A percentile compares a stretch with the other conserved stretches of the same genome.
These are phyloP conservation scores for Drosophila infuscata DNA, from an alignment of 2,888 invertebrate genomes.

Conservation along the genomic window DNA sequence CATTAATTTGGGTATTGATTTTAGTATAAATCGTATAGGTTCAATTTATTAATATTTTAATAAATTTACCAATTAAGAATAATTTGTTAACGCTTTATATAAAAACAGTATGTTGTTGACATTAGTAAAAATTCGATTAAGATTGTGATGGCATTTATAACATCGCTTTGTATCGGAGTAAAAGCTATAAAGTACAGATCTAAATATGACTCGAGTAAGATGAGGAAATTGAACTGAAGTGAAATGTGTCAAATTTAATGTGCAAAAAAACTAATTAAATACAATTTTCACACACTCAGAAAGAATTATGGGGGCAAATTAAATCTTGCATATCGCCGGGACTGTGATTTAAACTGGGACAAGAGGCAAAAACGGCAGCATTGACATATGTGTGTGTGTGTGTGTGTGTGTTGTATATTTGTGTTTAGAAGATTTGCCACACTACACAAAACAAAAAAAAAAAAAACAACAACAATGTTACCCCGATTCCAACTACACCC, in stretches of 20 bases:
- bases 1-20: neutral
- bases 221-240: conserved; percentile 5
- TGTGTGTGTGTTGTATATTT: conserved; percentile 38
- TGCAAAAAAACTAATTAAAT: conserved; percentile 64
- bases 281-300: conserved; percentile 46
- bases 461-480: neutral
- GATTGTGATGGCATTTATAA: neutral
- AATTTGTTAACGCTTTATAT: fast-evolving
- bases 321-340: conserved; percentile 79
- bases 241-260: conserved; percentile 48
- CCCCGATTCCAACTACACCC: neutral
- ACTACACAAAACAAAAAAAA: neutral
- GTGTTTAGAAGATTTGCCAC: conserved; percentile 55
- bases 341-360: conserved; percentile 29
- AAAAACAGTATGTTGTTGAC: neutral
- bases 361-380: neutral
- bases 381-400: conserved; percentile 38
- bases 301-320: conserved; percentile 56
- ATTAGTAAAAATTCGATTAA: neutral
- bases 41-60: neutral
- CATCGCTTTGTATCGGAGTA: neutral
- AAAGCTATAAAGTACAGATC: neutral
- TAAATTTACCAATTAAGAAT: neutral
- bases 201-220: neutral
- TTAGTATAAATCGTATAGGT: no score